phyloP scores from a whole-genome alignment of 1,140 invertebrate genomes.

The Phymastichus coffea region DNA sequence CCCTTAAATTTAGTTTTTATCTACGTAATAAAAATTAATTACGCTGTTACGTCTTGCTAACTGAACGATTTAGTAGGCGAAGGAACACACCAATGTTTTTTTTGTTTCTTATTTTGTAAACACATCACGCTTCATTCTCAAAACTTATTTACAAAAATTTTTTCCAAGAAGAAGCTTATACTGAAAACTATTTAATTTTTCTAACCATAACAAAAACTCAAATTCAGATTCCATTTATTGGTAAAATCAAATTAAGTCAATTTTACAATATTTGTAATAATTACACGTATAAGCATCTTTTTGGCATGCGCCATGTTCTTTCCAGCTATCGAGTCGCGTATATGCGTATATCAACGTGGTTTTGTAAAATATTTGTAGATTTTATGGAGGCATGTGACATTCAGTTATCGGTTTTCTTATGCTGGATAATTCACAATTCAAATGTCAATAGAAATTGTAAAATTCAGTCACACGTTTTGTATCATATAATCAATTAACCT shows the following conservation, averaged over 20 bases:
- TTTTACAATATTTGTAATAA: background rate
- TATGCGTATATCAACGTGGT: background rate
- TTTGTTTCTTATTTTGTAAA: conserved; percentile 14
- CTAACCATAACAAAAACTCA: too few relatives aligned
- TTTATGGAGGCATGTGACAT: background rate
- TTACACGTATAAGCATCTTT: conserved; percentile 2
- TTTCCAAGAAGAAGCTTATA: background rate
- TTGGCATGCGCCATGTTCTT: conserved; percentile 1
- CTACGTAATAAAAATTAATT: conserved; percentile 12
- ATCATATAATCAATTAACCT: too few relatives aligned
- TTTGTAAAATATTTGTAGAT: background rate
- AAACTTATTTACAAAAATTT: conserved; percentile 22
- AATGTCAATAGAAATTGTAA: too few relatives aligned
- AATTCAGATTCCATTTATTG: background rate
- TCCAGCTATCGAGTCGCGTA: conserved; percentile 9
- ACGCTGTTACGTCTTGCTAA: background rate
- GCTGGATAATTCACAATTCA: too few relatives aligned
- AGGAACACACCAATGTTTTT: conserved; percentile 12
- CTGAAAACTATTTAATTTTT: conserved; percentile 12
- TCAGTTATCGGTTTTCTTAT: too few relatives aligned
- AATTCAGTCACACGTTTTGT: too few relatives aligned
- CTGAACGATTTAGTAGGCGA: conserved; percentile 6
- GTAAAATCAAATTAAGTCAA: background rate
- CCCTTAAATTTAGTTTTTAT: conserved; percentile 13
- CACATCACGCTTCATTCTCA: conserved; percentile 3